phyloP scores from a whole-genome alignment of 1,140 invertebrate genomes.

The Manduca sexta region DNA sequence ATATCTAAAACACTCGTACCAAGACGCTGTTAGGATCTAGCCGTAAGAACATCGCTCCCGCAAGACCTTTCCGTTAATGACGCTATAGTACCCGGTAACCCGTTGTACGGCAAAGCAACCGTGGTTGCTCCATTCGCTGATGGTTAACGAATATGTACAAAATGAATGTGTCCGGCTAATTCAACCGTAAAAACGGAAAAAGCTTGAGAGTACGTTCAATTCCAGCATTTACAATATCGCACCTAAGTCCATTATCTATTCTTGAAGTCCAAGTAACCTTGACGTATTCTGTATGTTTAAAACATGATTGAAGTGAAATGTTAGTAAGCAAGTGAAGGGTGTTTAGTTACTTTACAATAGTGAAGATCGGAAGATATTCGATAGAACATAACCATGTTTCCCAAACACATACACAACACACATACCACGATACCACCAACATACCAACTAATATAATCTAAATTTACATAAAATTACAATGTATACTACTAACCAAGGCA shows the following conservation, averaged over 20 bases:
- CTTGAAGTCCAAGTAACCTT: constrained; percentile 69
- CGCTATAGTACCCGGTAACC: too few species aligned
- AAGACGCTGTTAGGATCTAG: constrained; percentile 67
- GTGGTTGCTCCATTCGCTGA: background rate
- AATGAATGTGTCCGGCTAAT: background rate
- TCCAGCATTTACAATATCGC: constrained; percentile 63
- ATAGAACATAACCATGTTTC: too few species aligned
- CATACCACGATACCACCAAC: constrained; percentile 22
- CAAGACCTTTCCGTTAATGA: background rate
- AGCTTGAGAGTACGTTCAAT: constrained; percentile 33
- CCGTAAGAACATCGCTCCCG: constrained; percentile 37
- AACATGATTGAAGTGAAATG: constrained; percentile 42
- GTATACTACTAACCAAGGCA: constrained; percentile 80
- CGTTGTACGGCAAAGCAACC: too few species aligned
- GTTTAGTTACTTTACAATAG: constrained; percentile 4
- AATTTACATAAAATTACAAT: constrained; percentile 47
- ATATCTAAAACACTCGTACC: constrained; percentile 68
- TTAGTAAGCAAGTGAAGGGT: constrained; percentile 49
- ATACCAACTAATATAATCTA: constrained; percentile 34
- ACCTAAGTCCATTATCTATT: constrained; percentile 68
- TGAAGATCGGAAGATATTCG: background rate
- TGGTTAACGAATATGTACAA: background rate
- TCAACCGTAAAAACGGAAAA: constrained; percentile 15
- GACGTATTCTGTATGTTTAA: constrained; percentile 28
- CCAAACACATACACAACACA: constrained; percentile 15